phyloP scores from a whole-genome alignment of 2,113 vertebrate species.

The Scytalopus superciliaris region DNA sequence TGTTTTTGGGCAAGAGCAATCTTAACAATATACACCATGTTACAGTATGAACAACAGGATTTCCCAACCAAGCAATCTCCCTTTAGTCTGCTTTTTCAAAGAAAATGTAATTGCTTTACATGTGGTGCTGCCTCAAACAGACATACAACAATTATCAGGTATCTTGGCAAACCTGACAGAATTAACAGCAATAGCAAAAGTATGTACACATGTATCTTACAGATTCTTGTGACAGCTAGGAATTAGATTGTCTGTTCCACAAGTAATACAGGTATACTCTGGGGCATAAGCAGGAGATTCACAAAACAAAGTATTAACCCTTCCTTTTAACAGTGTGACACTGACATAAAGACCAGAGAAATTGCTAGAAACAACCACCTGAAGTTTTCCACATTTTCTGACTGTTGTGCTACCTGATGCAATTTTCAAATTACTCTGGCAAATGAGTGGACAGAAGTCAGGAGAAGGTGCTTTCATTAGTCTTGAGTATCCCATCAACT shows the following conservation, averaged over 20 bases:
- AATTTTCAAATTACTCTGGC: neutral
- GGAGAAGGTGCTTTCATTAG: neutral
- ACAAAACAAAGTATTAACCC: neutral
- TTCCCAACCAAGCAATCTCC: neutral
- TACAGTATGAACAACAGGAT: rapidly evolving
- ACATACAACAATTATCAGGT: neutral
- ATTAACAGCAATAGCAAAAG: neutral
- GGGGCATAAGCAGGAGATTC: neutral
- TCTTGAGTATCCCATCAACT: neutral
- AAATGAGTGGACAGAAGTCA: neutral
- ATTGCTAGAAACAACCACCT: neutral
- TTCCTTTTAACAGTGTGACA: neutral
- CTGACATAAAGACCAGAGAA: neutral
- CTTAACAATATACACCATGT: neutral
- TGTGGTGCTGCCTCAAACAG: neutral
- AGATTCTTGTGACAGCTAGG: neutral
- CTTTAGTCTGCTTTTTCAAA: neutral
- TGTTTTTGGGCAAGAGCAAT: neutral
- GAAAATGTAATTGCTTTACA: neutral
- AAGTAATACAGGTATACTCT: neutral
- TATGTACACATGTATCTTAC: neutral
- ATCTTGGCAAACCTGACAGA: neutral
- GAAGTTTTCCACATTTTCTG: neutral
- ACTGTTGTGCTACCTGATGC: neutral
- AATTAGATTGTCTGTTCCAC: neutral